These are phyloP conservation scores for Hydropsyche betteni DNA, from an alignment of 2,888 invertebrate genomes.

Conservation along the genomic window DNA sequence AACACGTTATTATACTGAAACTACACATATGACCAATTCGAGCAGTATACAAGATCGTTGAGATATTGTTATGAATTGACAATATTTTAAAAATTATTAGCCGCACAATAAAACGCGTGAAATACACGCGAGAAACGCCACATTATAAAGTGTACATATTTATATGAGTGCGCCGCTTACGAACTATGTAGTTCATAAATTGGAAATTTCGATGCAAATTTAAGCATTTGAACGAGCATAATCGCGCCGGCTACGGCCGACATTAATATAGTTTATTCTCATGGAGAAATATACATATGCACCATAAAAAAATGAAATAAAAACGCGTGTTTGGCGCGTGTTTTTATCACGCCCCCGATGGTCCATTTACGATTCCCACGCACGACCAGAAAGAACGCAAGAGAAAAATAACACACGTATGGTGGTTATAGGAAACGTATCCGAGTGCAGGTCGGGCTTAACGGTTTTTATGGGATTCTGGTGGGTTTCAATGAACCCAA, in stretches of 20 bases:
- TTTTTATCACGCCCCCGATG: conserved; percentile 35
- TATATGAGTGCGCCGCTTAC: background rate
- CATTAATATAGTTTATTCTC: conserved; percentile 2
- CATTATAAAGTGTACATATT: background rate
- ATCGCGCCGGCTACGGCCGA: conserved; percentile 2
- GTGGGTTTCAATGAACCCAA: conserved; percentile 38
- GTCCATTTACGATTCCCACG: conserved; percentile 38
- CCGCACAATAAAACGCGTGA: background rate
- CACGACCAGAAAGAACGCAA: conserved; percentile 19
- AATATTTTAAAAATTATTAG: background rate
- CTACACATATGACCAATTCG: too few species aligned
- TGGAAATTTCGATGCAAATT: conserved; percentile 15
- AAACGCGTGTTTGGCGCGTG: background rate
- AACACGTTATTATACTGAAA: too few species aligned
- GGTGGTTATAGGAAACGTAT: background rate
- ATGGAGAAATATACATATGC: too few species aligned
- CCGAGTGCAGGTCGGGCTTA: conserved; percentile 22
- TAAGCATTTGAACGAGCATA: conserved; percentile 13
- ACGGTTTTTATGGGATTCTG: conserved; percentile 38
- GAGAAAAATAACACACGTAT: background rate
- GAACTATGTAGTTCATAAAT: background rate
- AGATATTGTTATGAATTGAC: conserved; percentile 3
- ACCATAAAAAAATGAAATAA: background rate
- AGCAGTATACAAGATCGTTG: too few species aligned
- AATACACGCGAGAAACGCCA: background rate